Base-by-base conservation (phyloP, 1,140 invertebrate species). In the Zaprionus ghesquierei region DNA sequence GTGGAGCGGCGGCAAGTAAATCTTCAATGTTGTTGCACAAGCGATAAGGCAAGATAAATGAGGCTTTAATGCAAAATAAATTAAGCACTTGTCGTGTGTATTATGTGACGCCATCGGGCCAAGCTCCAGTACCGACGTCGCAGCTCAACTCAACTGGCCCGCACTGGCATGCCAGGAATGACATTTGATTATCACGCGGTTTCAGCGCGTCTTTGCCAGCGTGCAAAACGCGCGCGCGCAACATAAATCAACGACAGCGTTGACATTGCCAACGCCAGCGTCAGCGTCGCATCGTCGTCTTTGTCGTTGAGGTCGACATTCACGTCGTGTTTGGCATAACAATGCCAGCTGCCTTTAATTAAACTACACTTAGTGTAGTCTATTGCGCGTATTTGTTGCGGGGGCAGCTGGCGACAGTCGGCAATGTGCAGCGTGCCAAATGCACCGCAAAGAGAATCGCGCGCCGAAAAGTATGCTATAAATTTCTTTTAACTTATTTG, bases 41-140 rank as follows among this genome's bases (percentile, higher is more conserved):
- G 68, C 84, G 82, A 87, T 87, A 87, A 86, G 82, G 75, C 86
- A 86, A 86, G 82, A 86, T 86, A 86, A 86, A 86, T 86, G 82
- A 79, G 82, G 79, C 82, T 87, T 86, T 86, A 86, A 86, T 86
- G 82, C 79, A 86, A 79, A 86, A 86, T 87, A 86, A 86, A 86
- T 86, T 86, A 86, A 87, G 82, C 82, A 82, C 82, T 87, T 87
- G 82, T 82, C 84, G 82, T 82, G 79, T 82, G 79, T 87, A 78
- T 78, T 86, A 75, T 69, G 74, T 63, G 63, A 38, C 65, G 59
- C 46, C 46, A 46, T 64, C 69, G 54, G 35, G 64, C 29, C 29
- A 23, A 29, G 29, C 44, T 20, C 41, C 18, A 15, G 18, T 9
- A n/a, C n/a, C 25, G 6, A 23, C 4, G 35, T 13, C 10, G 0